Conservation (phyloP, 2,113 vertebrate species). For the Heterocephalus glaber region DNA sequence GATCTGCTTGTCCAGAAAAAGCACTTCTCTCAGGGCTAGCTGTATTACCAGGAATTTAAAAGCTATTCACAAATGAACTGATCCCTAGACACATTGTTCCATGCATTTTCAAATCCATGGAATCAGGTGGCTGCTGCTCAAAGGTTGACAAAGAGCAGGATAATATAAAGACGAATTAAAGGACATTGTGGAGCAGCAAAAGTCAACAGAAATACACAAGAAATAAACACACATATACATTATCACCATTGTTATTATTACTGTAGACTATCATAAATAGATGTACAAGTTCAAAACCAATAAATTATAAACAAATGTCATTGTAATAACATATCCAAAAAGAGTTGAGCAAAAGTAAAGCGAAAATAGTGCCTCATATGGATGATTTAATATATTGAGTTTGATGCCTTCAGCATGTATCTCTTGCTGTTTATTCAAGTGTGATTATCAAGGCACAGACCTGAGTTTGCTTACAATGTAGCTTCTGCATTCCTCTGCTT, state of each 20-base stretch:
- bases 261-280: background rate
- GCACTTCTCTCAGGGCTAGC: background rate
- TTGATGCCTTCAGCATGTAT: background rate
- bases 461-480: background rate
- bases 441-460: constrained; percentile 40
- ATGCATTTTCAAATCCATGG: background rate
- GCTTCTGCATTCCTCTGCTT: background rate
- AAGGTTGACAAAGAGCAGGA: background rate
- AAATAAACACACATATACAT: background rate
- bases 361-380: background rate
- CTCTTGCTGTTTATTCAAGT: background rate
- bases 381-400: background rate
- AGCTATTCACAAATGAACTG: background rate
- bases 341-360: background rate
- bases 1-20: background rate
- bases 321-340: background rate
- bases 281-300: background rate
- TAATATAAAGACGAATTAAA: background rate
- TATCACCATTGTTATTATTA: background rate
- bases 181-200: background rate
- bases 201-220: background rate
- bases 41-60: background rate
- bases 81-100: background rate
- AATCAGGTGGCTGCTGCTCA: background rate
- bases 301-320: background rate